Percentiles rank a stretch among this genome's conserved stretches.
These are phyloP conservation scores for Chrysolophus pictus DNA, from an alignment of 2,797 vertebrate species.

Conservation along the genomic window DNA sequence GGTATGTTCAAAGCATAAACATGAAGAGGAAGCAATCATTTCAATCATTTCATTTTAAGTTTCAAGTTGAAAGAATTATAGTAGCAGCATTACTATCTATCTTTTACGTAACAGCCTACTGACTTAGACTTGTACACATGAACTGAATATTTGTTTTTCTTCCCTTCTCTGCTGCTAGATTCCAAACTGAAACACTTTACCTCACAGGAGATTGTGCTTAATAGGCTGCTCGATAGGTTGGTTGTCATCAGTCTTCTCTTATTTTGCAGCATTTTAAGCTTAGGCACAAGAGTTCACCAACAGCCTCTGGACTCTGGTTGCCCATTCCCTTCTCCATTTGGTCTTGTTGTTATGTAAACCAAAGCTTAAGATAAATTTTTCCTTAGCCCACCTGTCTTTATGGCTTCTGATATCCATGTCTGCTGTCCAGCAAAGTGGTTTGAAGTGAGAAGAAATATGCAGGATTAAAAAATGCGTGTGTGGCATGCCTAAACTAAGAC, in stretches of 20 bases:
- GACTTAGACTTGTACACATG: background rate
- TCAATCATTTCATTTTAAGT: no score
- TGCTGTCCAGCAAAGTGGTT: background rate
- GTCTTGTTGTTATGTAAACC: background rate
- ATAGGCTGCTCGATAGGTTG: background rate
- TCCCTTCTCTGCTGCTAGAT: background rate
- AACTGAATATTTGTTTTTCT: background rate
- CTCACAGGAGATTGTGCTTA: background rate
- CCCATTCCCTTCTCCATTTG: background rate
- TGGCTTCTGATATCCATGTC: background rate
- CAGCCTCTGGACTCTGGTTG: background rate
- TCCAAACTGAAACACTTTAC: background rate
- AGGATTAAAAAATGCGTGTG: background rate
- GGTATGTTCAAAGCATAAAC: background rate
- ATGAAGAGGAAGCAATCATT: background rate
- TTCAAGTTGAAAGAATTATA: background rate
- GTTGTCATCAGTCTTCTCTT: background rate
- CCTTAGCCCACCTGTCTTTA: background rate
- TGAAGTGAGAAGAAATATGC: background rate
- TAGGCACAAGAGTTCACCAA: background rate
- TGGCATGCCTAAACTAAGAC: background rate
- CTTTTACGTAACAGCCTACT: background rate
- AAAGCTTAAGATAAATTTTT: background rate
- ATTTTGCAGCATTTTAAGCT: background rate
- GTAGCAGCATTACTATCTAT: background rate